Conservation (phyloP, 2,888 invertebrate genomes). For the Orchesella flavescens region DNA sequence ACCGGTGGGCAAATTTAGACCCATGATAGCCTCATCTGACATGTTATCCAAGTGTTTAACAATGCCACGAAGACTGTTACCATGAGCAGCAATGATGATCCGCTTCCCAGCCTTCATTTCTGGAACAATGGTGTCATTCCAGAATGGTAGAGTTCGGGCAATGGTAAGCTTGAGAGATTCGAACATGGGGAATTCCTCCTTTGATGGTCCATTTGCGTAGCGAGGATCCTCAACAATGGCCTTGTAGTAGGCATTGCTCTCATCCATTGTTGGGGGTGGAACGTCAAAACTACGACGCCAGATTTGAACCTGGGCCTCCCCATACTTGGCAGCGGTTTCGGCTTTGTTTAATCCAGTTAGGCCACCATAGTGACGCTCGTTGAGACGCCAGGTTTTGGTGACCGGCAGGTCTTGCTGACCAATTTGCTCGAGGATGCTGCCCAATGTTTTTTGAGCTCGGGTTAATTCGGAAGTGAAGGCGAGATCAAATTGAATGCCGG, state of each 20-base stretch:
- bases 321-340: slow-evolving; percentile 88
- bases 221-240: slow-evolving; percentile 84
- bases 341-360: slow-evolving; percentile 89
- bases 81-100: slow-evolving; percentile 89
- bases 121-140: slow-evolving; percentile 88
- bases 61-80: slow-evolving; percentile 88
- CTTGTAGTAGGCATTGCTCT: slow-evolving; percentile 83
- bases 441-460: slow-evolving; percentile 84
- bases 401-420: slow-evolving; percentile 82
- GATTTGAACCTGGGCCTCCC: slow-evolving; percentile 88
- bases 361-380: slow-evolving; percentile 91
- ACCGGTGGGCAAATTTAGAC: slow-evolving; percentile 85
- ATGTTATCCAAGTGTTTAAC: slow-evolving; percentile 89
- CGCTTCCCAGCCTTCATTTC: slow-evolving; percentile 86
- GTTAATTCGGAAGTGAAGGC: slow-evolving; percentile 87
- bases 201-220: slow-evolving; percentile 81
- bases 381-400: slow-evolving; percentile 86
- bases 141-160: slow-evolving; percentile 87
- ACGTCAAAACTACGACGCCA: slow-evolving; percentile 90
- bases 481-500: slow-evolving; percentile 83
- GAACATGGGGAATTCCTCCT: slow-evolving; percentile 84
- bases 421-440: slow-evolving; percentile 80
- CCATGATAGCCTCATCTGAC: slow-evolving; percentile 83
- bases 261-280: slow-evolving; percentile 87
- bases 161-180: slow-evolving; percentile 89